These are phyloP conservation scores for Zele albiditarsus DNA, from an alignment of 2,888 invertebrate species.

Conservation along the genomic window DNA sequence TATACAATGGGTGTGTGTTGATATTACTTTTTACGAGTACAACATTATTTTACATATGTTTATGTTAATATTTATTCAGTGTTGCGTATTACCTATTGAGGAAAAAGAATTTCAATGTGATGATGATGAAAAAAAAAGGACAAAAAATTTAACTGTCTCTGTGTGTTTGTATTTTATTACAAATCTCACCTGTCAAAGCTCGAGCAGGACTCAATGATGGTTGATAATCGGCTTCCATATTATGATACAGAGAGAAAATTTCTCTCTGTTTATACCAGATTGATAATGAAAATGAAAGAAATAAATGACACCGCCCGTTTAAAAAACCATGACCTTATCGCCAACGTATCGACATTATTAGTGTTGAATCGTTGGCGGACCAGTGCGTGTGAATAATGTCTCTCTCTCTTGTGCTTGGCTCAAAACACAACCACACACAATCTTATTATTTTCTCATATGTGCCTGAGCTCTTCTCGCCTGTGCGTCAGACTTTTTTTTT, in stretches of 20 bases:
- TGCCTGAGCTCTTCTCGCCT: not conserved
- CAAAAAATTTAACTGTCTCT: not conserved
- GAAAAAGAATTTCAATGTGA: conserved; percentile 1
- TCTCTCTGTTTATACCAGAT: not conserved
- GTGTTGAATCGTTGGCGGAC: conserved; percentile 37
- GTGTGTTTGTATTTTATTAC: conserved; percentile 34
- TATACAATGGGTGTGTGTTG: conserved; percentile 37
- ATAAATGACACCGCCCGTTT: conserved; percentile 39
- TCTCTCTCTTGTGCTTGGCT: conserved; percentile 25
- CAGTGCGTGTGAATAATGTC: conserved; percentile 28
- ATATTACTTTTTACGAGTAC: conserved; percentile 18
- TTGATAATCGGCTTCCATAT: conserved; percentile 72
- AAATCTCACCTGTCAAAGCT: conserved; percentile 69
- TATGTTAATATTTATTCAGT: conserved; percentile 26
- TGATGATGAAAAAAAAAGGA: no score
- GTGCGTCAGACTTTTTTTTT: conserved; percentile 37
- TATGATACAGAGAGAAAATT: conserved; percentile 21
- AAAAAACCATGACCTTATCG: conserved; percentile 38
- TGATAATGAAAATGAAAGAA: conserved; percentile 16
- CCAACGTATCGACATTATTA: conserved; percentile 52
- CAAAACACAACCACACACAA: conserved; percentile 35
- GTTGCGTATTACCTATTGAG: not conserved
- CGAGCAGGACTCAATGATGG: conserved; percentile 69
- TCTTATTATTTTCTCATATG: conserved; percentile 18
- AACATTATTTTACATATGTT: conserved; percentile 15